phyloP scores from a whole-genome alignment of 2,113 vertebrate species.

The Platysternon megacephalum region DNA sequence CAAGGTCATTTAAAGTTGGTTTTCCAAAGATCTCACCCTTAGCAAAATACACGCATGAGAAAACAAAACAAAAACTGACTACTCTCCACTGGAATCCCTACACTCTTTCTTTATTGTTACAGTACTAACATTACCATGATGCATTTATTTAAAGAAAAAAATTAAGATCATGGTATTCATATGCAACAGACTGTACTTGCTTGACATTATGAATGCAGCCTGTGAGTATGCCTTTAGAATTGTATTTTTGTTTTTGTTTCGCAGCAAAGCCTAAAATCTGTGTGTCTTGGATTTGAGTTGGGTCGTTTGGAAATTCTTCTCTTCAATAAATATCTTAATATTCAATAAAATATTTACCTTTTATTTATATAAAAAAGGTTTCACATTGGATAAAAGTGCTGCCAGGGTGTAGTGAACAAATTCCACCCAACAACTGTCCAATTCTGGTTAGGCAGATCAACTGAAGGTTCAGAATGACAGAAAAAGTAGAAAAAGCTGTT shows the following conservation, averaged over 20 bases:
- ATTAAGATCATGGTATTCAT: neutral
- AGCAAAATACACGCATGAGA: neutral
- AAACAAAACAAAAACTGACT: neutral
- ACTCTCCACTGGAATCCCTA: neutral
- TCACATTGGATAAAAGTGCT: neutral
- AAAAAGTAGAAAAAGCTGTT: conserved; percentile 27
- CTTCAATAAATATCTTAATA: neutral
- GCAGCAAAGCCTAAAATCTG: neutral
- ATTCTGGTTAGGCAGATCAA: conserved; percentile 36
- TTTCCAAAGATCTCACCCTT: neutral
- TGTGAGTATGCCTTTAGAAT: neutral
- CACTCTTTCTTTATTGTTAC: neutral
- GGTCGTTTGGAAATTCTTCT: conserved; percentile 6
- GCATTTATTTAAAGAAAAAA: neutral
- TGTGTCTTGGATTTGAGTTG: neutral
- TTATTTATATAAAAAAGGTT: conserved; percentile 35
- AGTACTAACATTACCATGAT: neutral
- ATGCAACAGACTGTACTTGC: neutral
- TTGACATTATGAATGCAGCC: neutral
- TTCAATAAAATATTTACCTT: neutral
- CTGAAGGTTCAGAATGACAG: neutral
- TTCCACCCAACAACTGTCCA: conserved; percentile 29
- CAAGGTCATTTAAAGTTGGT: neutral
- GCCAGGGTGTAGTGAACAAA: conserved; percentile 27
- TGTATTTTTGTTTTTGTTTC: neutral